Evolutionary conservation across 2,113 vertebrate species (phyloP).

Genomic region (Podarcis muralis): DNA sequence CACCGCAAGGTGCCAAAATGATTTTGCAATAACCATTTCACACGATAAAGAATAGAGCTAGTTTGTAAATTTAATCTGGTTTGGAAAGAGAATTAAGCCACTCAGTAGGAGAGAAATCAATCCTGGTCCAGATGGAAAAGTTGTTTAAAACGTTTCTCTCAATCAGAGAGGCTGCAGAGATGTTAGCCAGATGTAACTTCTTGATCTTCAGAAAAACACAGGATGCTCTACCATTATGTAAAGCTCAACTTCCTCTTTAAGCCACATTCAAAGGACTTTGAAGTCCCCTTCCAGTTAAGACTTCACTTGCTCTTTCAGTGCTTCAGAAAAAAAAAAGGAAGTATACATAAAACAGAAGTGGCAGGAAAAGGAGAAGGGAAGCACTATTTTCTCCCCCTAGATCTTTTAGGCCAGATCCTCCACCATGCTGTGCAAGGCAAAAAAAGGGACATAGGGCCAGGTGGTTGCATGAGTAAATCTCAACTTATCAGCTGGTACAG

Average conservation of each 20-base stretch:
- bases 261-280: constrained; percentile 64
- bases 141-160: neutral
- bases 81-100: neutral
- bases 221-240: constrained; percentile 74
- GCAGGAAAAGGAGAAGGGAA: constrained; percentile 24
- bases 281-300: constrained; percentile 43
- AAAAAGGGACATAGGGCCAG: neutral
- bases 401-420: neutral
- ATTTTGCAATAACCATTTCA: neutral
- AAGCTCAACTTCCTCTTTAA: constrained; percentile 77
- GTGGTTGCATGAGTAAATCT: neutral
- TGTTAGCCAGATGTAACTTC: constrained; percentile 3
- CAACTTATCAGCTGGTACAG: neutral
- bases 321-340: constrained; percentile 68
- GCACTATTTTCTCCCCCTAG: constrained; percentile 17
- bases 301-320: constrained; percentile 68
- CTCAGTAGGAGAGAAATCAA: constrained; percentile 3
- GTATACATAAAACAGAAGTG: constrained; percentile 45
- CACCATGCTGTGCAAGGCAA: neutral
- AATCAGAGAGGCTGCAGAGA: constrained; percentile 52
- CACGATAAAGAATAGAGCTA: neutral
- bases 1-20: neutral
- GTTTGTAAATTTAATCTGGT: constrained; percentile 7
- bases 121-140: constrained; percentile 22
- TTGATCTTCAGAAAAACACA: constrained; percentile 62